Base-by-base conservation (phyloP, 2,797 vertebrate genomes). In the Platyrinchus mystaceus region DNA sequence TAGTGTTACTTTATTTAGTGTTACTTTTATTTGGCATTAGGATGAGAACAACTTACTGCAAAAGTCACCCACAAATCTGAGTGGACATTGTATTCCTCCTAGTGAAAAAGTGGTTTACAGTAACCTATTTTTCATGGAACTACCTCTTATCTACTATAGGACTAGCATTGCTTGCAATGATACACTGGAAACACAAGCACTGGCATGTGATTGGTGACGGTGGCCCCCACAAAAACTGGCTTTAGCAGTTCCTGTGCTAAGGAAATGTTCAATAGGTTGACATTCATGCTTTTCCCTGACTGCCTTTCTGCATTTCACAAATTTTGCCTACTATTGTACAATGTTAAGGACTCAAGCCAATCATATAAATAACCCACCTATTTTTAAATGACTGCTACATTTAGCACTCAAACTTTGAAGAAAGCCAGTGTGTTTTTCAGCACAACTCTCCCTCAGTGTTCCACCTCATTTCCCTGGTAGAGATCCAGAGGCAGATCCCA, bases 21-120 rank as follows among this genome's bases (percentile, higher is more conserved):
- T 36, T 86, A 52, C 12, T 87, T 88, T 81, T 64, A 67, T 58
- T 73, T 83, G 32, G 13, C 36, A n/a, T 55, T 82, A 92, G 16
- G 91, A 80, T 47, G 6, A 79, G 24, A 77, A 73, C 8, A 85
- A 67, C 9, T 49, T 49, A 70, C 52, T 83, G 39, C 17, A 89
- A 84, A 91, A 81, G 8, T 9, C 17, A 63, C 17, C 7, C 53
- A 50, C 7, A 74, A 87, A 80, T 69, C 44, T 53, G 55, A 79
- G 32, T n/a, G 24, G 22, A 67, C 4, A 9, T 14, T 63, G 9
- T 34, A 80, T 43, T 69, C 3, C 10, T 63, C 37, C 34, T 26
- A 83, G 26, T 36, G 34, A 80, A 74, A 91, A 87, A 69, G 8
- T 28, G 4, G 55, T 36, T 90, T 83, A 56, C 11, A 80, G 34